Percentiles rank a stretch among this genome's conserved stretches.
Evolutionary conservation across 2,888 invertebrate species (phyloP).

Genomic region (Pseudococcus jackbeardsleyi): DNA sequence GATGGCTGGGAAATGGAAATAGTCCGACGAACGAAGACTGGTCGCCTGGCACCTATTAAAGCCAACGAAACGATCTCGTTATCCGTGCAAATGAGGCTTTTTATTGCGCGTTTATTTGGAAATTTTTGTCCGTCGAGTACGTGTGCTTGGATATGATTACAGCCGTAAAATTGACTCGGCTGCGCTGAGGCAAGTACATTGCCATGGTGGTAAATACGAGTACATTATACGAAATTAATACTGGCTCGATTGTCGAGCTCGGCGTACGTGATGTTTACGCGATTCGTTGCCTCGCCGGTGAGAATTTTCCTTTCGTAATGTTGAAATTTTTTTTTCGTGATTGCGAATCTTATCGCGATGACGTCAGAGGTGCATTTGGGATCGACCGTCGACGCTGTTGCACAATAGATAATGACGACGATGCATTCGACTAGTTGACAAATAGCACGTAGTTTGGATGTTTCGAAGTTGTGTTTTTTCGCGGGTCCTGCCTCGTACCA

Average conservation of each 20-base stretch:
- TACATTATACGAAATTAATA: background rate
- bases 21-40: background rate
- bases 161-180: background rate
- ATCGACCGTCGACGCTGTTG: background rate
- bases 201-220: background rate
- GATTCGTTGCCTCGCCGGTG: background rate
- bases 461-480: background rate
- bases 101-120: constrained; percentile 34
- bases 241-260: background rate
- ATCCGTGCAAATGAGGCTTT: constrained; percentile 33
- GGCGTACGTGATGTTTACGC: background rate
- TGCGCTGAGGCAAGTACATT: background rate
- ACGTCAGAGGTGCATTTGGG: background rate
- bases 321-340: background rate
- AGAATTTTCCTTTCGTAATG: background rate
- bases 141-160: background rate
- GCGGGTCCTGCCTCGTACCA: background rate
- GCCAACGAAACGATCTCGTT: constrained; percentile 1
- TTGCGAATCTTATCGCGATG: background rate
- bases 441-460: background rate
- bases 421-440: background rate
- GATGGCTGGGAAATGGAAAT: background rate
- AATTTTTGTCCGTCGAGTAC: background rate
- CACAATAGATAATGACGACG: background rate
- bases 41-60: constrained; percentile 31